phyloP scores from a whole-genome alignment of 2,797 vertebrate species.

The Molothrus aeneus region DNA sequence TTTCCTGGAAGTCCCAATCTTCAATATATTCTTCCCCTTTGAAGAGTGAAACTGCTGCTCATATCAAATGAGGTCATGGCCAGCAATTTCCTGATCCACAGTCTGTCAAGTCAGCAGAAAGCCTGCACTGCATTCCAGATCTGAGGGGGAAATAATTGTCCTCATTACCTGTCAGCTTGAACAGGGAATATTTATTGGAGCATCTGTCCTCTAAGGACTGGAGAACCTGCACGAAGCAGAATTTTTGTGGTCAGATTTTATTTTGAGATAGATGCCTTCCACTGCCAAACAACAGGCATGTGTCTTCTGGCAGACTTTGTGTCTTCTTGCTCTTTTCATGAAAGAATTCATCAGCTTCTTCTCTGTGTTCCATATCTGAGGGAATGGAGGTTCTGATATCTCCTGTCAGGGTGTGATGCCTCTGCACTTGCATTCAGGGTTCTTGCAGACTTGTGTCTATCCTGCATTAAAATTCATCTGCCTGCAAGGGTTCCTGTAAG shows the following conservation, averaged over 20 bases:
- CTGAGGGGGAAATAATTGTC: slow-evolving; percentile 36
- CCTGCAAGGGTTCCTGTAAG: background rate
- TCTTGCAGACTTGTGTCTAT: background rate
- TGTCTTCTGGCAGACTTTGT: background rate
- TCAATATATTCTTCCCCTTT: slow-evolving; percentile 18
- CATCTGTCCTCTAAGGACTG: background rate
- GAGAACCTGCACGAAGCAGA: background rate
- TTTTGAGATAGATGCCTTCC: background rate
- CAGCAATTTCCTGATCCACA: slow-evolving; percentile 51
- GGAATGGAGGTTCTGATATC: background rate
- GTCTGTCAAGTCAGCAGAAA: slow-evolving; percentile 49
- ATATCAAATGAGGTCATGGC: slow-evolving; percentile 35
- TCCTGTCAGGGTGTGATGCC: background rate
- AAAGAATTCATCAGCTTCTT: background rate
- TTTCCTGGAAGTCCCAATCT: slow-evolving; percentile 33
- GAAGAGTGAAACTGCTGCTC: slow-evolving; percentile 37
- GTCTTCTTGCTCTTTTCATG: background rate
- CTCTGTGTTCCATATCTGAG: background rate
- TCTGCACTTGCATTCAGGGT: background rate
- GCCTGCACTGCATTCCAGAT: background rate
- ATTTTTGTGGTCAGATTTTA: background rate
- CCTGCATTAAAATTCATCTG: background rate
- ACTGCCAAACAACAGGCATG: background rate
- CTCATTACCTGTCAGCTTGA: background rate
- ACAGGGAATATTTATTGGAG: background rate